Conservation (phyloP, 2,888 invertebrate species). For the Apamea monoglypha region DNA sequence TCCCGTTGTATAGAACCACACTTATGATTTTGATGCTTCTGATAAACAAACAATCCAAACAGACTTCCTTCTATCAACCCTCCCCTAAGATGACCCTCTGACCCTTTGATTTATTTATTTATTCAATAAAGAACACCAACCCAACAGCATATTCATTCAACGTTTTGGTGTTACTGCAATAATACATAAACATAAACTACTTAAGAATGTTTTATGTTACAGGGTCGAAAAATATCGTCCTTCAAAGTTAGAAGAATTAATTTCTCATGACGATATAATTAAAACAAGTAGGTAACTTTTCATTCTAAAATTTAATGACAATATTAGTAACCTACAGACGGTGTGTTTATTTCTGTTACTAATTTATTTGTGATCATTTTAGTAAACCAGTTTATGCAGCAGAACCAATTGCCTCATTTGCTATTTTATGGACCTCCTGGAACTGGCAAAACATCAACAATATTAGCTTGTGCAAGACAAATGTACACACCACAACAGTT, state of each 20-base stretch:
- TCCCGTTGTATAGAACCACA: conserved; percentile 1
- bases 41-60: background rate
- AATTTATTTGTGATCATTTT: conserved; percentile 90
- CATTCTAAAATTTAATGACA: background rate
- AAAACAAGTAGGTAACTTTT: conserved; percentile 94
- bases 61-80: background rate
- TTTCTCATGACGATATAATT: conserved; percentile 99
- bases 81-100: background rate
- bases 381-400: conserved; percentile 94
- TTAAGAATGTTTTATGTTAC: conserved; percentile 56
- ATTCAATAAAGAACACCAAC: background rate
- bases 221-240: conserved; percentile 99
- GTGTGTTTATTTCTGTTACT: background rate
- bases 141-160: background rate
- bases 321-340: background rate
- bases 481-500: conserved; percentile 97
- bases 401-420: conserved; percentile 98
- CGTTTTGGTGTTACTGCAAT: background rate
- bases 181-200: background rate
- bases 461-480: conserved; percentile 98
- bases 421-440: conserved; percentile 99
- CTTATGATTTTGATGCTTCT: conserved; percentile 5
- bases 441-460: conserved; percentile 99
- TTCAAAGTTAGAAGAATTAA: conserved; percentile 96
- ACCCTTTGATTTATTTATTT: background rate